Evolutionary conservation across 1,140 invertebrate species (phyloP).

Genomic region (Caerostris extrusa): DNA sequence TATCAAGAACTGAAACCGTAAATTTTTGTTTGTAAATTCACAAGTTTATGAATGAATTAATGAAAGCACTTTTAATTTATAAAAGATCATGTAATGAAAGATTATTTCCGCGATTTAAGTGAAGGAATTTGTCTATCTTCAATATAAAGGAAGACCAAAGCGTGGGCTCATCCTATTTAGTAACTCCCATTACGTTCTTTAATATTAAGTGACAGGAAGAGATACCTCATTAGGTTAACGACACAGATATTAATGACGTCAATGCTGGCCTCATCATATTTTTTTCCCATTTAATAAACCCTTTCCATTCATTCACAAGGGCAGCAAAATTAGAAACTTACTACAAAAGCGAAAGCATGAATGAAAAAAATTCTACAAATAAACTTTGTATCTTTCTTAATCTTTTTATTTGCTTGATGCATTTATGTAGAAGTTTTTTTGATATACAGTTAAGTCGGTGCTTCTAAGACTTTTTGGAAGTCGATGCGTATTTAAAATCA

Average conservation of each 20-base stretch:
- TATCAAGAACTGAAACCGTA: too few species aligned
- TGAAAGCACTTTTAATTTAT: slow-evolving; percentile 4
- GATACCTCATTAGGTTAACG: slow-evolving; percentile 63
- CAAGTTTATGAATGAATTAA: background rate
- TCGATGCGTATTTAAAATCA: too few species aligned
- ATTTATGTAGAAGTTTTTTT: too few species aligned
- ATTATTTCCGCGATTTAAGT: slow-evolving; percentile 34
- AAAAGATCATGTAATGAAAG: background rate
- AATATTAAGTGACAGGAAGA: slow-evolving; percentile 50
- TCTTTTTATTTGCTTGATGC: too few species aligned
- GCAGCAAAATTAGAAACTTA: slow-evolving; percentile 2
- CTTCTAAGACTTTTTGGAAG: too few species aligned
- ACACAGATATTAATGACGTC: slow-evolving; percentile 60
- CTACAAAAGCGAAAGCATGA: background rate
- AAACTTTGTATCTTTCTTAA: too few species aligned
- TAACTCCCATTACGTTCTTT: slow-evolving; percentile 58
- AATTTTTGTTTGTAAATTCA: background rate
- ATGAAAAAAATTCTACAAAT: background rate
- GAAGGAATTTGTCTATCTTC: background rate
- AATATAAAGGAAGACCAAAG: slow-evolving; percentile 46
- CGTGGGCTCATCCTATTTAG: slow-evolving; percentile 56
- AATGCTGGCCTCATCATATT: slow-evolving; percentile 43
- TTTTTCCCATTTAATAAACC: slow-evolving; percentile 51
- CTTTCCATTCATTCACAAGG: slow-evolving; percentile 36
- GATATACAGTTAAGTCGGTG: too few species aligned